phyloP scores from a whole-genome alignment of 2,797 vertebrate genomes.

The Gallinago nigripennis region DNA sequence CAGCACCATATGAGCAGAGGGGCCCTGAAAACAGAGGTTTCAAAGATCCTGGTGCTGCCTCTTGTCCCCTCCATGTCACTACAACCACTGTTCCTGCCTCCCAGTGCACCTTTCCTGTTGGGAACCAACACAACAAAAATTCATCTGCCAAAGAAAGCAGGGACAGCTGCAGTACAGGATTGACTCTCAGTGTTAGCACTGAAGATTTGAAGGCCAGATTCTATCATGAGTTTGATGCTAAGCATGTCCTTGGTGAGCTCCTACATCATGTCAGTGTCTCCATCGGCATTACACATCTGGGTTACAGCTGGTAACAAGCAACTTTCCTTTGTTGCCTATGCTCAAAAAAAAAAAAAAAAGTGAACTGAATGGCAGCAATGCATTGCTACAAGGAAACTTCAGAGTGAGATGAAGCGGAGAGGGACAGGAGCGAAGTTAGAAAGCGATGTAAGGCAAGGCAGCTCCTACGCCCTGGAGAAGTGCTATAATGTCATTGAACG shows the following conservation, averaged over 20 bases:
- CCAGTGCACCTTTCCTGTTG: rapidly evolving
- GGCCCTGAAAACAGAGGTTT: neutral
- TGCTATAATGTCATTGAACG: neutral
- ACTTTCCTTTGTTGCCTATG: rapidly evolving
- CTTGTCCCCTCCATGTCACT: no score
- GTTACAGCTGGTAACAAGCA: neutral
- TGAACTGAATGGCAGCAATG: neutral
- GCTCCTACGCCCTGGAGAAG: neutral
- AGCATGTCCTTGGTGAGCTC: rapidly evolving
- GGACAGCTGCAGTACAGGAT: rapidly evolving
- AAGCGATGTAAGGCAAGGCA: neutral
- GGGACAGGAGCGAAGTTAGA: no score
- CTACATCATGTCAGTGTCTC: rapidly evolving
- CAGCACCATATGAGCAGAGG: neutral
- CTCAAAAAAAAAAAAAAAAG: no score
- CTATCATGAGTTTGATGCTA: neutral
- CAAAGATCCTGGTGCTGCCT: neutral
- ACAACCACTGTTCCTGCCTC: rapidly evolving
- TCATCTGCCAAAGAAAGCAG: neutral
- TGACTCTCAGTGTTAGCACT: neutral
- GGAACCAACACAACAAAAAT: neutral
- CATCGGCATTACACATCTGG: rapidly evolving
- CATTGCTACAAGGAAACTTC: rapidly evolving
- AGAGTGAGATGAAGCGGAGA: no score
- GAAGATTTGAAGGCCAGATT: neutral